Percentiles rank a stretch among this genome's conserved stretches.
These are phyloP conservation scores for Melanocharis versteri DNA, from an alignment of 2,113 vertebrate genomes.

Conservation along the genomic window DNA sequence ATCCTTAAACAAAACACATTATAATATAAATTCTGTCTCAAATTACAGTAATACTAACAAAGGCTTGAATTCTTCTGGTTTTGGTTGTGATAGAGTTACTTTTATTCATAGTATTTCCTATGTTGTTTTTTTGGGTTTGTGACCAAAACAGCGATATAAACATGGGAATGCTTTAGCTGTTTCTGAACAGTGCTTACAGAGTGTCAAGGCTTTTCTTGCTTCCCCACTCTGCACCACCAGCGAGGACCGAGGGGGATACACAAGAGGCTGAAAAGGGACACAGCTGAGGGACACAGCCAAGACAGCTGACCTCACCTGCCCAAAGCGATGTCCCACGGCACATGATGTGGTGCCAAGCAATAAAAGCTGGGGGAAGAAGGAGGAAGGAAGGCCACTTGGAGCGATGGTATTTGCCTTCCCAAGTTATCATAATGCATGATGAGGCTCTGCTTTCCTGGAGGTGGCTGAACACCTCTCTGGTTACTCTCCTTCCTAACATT, in stretches of 20 bases:
- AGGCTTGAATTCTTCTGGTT: background rate
- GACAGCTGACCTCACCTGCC: background rate
- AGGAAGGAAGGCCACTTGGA: background rate
- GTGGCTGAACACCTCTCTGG: background rate
- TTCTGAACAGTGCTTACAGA: background rate
- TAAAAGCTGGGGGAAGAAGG: background rate
- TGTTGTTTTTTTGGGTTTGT: background rate
- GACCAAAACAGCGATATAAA: background rate
- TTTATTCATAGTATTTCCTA: background rate
- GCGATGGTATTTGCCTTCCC: background rate
- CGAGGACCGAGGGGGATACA: accelerated
- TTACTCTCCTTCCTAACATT: background rate
- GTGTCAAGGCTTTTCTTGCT: background rate
- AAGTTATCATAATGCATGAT: accelerated
- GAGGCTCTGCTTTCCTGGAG: background rate
- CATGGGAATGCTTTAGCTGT: background rate
- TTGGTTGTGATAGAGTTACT: background rate
- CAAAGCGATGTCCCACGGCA: too few relatives aligned
- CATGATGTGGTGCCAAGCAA: background rate
- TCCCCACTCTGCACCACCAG: background rate
- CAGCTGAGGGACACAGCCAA: background rate
- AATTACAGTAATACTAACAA: background rate
- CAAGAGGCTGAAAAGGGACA: background rate
- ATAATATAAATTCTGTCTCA: background rate
- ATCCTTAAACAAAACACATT: background rate